Conservation (phyloP, 1,140 invertebrate genomes). For the Diploscapter pachys region DNA sequence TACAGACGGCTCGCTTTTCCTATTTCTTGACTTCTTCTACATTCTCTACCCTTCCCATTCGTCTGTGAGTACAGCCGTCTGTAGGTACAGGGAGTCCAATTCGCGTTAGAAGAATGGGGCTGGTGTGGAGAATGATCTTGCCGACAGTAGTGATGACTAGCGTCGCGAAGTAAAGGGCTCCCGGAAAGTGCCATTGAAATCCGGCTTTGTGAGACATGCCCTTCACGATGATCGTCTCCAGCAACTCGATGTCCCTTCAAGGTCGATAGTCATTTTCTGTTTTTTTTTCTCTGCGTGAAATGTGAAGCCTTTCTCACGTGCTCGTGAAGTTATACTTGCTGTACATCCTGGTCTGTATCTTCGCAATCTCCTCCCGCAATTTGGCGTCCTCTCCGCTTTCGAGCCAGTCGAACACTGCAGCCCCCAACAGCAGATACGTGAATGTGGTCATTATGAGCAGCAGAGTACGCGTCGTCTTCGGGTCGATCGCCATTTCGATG, state of each 20-base stretch:
- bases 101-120: too few relatives aligned
- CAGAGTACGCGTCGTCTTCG: constrained; percentile 92
- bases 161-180: constrained; percentile 96
- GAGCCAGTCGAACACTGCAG: constrained; percentile 93
- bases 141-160: constrained; percentile 98
- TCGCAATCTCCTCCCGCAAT: constrained; percentile 64
- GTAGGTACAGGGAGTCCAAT: too few relatives aligned
- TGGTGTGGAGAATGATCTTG: constrained; percentile 57
- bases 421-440: constrained; percentile 94
- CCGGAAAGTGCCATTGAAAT: constrained; percentile 91
- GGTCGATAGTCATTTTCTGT: too few relatives aligned
- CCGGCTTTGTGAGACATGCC: constrained; percentile 94
- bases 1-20: too few relatives aligned
- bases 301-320: constrained; percentile 24
- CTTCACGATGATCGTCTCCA: constrained; percentile 87
- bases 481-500: constrained; percentile 17
- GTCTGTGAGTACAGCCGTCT: too few relatives aligned
- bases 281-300: too few relatives aligned
- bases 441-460: constrained; percentile 96
- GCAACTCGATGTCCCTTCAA: constrained; percentile 76
- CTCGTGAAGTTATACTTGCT: constrained; percentile 83
- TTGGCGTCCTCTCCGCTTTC: constrained; percentile 89
- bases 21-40: constrained; percentile 11
- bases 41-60: constrained; percentile 8
- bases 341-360: constrained; percentile 72